Percentiles rank a stretch among this genome's conserved stretches.
These are phyloP conservation scores for Oceanites oceanicus DNA, from an alignment of 2,113 vertebrate species.

Conservation along the genomic window DNA sequence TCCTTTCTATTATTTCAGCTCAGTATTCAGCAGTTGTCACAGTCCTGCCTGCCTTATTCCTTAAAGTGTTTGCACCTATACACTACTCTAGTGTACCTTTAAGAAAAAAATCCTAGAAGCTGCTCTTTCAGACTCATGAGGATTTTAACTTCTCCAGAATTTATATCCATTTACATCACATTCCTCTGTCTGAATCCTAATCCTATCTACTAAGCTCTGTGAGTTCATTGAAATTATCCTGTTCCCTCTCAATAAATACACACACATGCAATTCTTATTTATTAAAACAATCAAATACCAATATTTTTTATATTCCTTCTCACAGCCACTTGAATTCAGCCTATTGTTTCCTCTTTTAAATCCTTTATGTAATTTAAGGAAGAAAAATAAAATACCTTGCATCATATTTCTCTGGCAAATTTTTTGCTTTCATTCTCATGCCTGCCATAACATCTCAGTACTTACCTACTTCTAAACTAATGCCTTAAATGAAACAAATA, in stretches of 20 bases:
- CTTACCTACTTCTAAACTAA: neutral
- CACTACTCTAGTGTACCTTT: neutral
- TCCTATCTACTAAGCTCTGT: neutral
- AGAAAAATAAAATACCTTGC: slow-evolving; percentile 15
- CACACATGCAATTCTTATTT: neutral
- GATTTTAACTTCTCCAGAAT: neutral
- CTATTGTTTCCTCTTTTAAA: slow-evolving; percentile 12
- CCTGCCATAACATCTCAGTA: neutral
- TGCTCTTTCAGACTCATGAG: neutral
- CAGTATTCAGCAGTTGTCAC: neutral
- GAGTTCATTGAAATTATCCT: neutral
- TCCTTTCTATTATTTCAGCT: neutral
- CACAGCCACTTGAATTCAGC: neutral
- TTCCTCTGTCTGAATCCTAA: neutral
- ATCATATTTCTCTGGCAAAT: neutral
- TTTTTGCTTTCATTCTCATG: neutral
- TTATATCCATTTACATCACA: neutral
- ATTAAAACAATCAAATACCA: neutral
- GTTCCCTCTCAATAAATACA: neutral
- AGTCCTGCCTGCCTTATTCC: neutral
- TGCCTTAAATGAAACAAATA: neutral
- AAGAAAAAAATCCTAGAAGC: neutral
- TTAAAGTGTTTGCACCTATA: neutral
- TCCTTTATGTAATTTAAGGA: slow-evolving; percentile 7
- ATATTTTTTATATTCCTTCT: neutral